Evolutionary conservation across 1,140 invertebrate genomes (phyloP), one percentile per base, ranked within the genome.

Genomic region (Spodoptera litura): DNA sequence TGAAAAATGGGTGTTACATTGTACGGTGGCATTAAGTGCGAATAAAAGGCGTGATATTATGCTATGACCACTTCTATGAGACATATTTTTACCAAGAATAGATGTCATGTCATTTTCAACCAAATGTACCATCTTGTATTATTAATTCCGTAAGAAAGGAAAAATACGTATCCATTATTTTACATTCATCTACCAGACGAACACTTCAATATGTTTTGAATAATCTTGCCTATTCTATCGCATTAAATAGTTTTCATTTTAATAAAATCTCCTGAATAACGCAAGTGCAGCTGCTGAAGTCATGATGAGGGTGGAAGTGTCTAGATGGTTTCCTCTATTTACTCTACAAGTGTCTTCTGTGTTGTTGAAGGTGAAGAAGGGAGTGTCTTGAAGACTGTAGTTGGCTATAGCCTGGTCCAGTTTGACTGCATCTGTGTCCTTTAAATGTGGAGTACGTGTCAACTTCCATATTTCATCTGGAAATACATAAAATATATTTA

Each of bases 401-500:
- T 88, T 90, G 0, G 88, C 85, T 5, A 93, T 85, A 0, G 90
- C 89, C 52, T 86, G 81, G 55, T 91, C 84, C 0, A 94, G 70
- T 58, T 90, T 90, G 0, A 76, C 71, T 0, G 88, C 85, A 44
- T 93, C 91, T 2, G 87, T 88, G 11, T 84, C 82, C 72, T 94
- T 94, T 2, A 91, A 71, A 58, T 93, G 91, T 3, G 90, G 88
- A 12, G 89, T 83, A 13, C 92, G 84, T 4, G 88, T 92, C 3
- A 94, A 71, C 72, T 94, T 93, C 92, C 92, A 94, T 52, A 94
- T 81, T 81, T 94, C 92, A 81, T 93, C 92, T 94, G 88, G 0
- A 86, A 87, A 66, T 59, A 55, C 8, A 44, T n/a, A 55, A 55
- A 59, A n/a, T 51, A 64, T 9, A n/a, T 71, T 27, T 75, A 44